These are phyloP conservation scores for Oligia fasciuncula DNA, from an alignment of 2,888 invertebrate species.

Conservation along the genomic window DNA sequence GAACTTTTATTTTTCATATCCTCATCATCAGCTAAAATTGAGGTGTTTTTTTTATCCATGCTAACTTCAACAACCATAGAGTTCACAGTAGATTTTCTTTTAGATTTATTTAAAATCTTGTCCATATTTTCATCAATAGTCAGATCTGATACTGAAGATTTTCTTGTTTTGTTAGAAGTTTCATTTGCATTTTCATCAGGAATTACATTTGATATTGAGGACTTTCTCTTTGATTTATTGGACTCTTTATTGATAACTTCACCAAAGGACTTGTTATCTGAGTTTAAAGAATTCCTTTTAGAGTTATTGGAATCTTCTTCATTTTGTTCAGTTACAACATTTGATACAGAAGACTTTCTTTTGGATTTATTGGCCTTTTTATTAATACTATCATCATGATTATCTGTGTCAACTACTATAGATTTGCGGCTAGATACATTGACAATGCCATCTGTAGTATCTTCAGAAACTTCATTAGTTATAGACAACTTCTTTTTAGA, in stretches of 20 bases:
- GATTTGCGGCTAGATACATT: constrained; percentile 23
- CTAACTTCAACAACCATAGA: constrained; percentile 22
- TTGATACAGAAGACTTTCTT: constrained; percentile 49
- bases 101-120: constrained; percentile 42
- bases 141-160: constrained; percentile 16
- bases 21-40: constrained; percentile 12
- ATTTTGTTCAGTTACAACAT: constrained; percentile 23
- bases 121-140: constrained; percentile 24
- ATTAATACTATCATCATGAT: constrained; percentile 28
- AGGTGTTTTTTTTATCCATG: constrained; percentile 21
- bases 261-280: constrained; percentile 31
- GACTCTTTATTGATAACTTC: constrained; percentile 16
- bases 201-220: constrained; percentile 18
- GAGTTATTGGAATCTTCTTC: constrained; percentile 25
- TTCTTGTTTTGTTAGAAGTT: constrained; percentile 26
- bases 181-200: constrained; percentile 26
- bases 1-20: constrained; percentile 25
- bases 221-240: constrained; percentile 52
- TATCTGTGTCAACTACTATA: not conserved
- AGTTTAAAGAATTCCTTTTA: constrained; percentile 21
- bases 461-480: constrained; percentile 26
- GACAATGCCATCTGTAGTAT: constrained; percentile 41
- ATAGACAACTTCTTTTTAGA: constrained; percentile 51
- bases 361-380: constrained; percentile 51
- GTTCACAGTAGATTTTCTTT: constrained; percentile 22